Conservation (phyloP, 2,113 vertebrate genomes). For the Vombatus ursinus region DNA sequence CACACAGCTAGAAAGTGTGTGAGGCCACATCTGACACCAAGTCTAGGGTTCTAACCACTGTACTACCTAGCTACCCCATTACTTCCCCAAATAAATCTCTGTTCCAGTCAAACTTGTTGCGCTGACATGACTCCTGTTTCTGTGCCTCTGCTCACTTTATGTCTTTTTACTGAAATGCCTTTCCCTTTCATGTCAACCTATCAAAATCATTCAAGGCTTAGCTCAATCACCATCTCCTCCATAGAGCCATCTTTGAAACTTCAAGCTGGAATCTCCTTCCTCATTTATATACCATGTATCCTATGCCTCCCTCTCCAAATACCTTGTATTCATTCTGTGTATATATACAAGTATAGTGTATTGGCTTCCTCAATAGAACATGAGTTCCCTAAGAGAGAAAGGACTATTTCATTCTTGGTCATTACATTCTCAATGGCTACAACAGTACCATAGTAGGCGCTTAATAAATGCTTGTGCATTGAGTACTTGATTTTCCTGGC, state of each 20-base stretch:
- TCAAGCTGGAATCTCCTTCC: neutral
- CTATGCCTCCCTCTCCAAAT: neutral
- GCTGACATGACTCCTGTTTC: neutral
- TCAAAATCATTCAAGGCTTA: neutral
- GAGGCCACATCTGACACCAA: no score
- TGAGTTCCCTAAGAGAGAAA: neutral
- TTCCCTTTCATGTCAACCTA: no score
- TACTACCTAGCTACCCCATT: no score
- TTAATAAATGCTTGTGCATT: neutral
- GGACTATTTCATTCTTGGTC: neutral
- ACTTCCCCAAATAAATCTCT: no score
- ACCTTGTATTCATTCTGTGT: neutral
- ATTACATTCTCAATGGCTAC: neutral
- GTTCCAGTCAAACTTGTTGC: no score
- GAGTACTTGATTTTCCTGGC: neutral
- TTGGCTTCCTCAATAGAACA: neutral
- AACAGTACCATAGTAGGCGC: neutral
- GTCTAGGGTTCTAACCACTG: no score
- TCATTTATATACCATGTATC: neutral
- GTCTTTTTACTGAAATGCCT: no score
- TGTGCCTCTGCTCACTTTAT: neutral
- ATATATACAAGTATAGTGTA: neutral
- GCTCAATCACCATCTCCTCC: neutral
- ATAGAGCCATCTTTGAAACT: constrained; percentile 24
- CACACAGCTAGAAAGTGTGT: no score